These are phyloP conservation scores for Fregata magnificens DNA, from an alignment of 2,113 vertebrate genomes.

Conservation along the genomic window DNA sequence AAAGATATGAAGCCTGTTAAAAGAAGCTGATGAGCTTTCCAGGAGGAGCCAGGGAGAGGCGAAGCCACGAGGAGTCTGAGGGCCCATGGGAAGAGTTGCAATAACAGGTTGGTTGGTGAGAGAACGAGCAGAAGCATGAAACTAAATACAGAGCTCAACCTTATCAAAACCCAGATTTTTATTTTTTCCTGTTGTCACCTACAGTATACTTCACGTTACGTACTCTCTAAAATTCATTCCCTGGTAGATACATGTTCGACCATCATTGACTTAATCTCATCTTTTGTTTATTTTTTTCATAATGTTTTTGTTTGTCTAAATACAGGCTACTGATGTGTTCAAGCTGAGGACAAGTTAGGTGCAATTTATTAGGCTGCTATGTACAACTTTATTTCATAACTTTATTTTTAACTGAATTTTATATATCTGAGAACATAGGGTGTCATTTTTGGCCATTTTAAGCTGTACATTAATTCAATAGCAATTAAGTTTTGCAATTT, in stretches of 20 bases:
- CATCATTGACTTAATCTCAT: background rate
- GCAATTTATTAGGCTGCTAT: background rate
- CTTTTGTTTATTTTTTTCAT: background rate
- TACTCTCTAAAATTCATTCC: background rate
- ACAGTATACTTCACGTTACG: background rate
- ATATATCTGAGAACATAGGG: background rate
- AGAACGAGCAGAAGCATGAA: background rate
- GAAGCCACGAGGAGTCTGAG: slow-evolving; percentile 17
- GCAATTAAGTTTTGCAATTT: background rate
- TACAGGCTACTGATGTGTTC: background rate
- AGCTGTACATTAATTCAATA: background rate
- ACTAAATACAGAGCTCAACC: background rate
- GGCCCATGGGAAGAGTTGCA: slow-evolving; percentile 54
- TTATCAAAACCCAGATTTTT: background rate
- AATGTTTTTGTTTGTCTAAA: background rate
- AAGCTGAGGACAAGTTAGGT: background rate
- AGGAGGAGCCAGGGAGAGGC: slow-evolving; percentile 46
- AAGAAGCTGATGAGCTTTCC: slow-evolving; percentile 50
- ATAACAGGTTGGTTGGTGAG: slow-evolving; percentile 18
- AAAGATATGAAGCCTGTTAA: slow-evolving; percentile 50
- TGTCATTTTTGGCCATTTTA: background rate
- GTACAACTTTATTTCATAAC: background rate
- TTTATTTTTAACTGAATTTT: background rate
- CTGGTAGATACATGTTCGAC: background rate
- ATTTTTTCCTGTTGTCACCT: background rate